These are phyloP conservation scores for Crossocerus cetratus DNA, from an alignment of 2,888 invertebrate genomes.

Conservation along the genomic window DNA sequence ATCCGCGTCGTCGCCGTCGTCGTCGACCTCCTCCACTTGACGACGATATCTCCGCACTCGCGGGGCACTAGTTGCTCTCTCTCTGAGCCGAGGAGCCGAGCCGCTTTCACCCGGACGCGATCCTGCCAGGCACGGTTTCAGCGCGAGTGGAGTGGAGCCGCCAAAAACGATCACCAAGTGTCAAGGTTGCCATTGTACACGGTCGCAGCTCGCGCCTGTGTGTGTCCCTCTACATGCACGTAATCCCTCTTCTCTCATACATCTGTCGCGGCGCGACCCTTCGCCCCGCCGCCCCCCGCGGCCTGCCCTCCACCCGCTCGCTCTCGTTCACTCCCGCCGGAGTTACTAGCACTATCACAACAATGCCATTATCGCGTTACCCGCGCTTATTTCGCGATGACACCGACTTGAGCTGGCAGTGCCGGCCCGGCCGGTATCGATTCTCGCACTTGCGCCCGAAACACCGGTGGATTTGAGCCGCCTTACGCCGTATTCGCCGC, in stretches of 20 bases:
- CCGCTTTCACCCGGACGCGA: conserved; percentile 59
- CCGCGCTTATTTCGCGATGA: conserved; percentile 59
- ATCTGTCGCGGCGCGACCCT: conserved; percentile 6
- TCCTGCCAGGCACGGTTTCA: conserved; percentile 43
- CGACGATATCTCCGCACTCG: conserved; percentile 18
- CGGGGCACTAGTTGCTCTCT: conserved; percentile 16
- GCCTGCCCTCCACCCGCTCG: conserved; percentile 6
- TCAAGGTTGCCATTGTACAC: conserved; percentile 74
- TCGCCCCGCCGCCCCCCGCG: not conserved
- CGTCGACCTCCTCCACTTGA: not conserved
- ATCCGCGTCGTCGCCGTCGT: too few species aligned
- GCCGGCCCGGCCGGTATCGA: conserved; percentile 1
- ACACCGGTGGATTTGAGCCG: conserved; percentile 9
- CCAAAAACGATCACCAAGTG: conserved; percentile 70
- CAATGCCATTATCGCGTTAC: conserved; percentile 61
- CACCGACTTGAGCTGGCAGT: conserved; percentile 33
- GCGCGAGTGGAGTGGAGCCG: conserved; percentile 56
- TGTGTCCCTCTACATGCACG: conserved; percentile 25
- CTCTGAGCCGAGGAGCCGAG: conserved; percentile 27
- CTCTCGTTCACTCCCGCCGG: conserved; percentile 14
- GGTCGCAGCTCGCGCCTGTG: conserved; percentile 27
- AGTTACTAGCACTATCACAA: conserved; percentile 64
- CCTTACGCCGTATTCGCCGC: conserved; percentile 37
- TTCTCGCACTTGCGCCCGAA: conserved; percentile 16
- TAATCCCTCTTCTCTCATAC: conserved; percentile 31